Evolutionary conservation across 2,888 invertebrate genomes (phyloP).

Genomic region (Aethes cnicana): DNA sequence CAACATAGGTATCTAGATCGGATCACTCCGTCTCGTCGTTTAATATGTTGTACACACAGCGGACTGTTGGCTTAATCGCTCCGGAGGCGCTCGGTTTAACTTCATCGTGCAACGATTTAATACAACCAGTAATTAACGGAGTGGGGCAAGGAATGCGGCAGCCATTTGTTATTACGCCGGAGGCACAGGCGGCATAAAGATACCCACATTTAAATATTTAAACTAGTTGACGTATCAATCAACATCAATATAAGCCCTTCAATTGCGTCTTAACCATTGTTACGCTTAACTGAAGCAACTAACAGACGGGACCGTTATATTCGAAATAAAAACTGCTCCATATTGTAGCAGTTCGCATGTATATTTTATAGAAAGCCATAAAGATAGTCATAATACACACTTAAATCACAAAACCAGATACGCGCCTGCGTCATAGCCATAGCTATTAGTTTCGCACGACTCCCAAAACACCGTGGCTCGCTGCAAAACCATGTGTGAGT

Average conservation of each 20-base stretch:
- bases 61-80: slow-evolving; percentile 28
- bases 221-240: slow-evolving; percentile 60
- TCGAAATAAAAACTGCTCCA: slow-evolving; percentile 36
- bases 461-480: slow-evolving; percentile 13
- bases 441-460: slow-evolving; percentile 28
- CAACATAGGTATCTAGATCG: too few species aligned
- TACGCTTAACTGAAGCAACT: slow-evolving; percentile 36
- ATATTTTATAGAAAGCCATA: slow-evolving; percentile 45
- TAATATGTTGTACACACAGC: slow-evolving; percentile 15
- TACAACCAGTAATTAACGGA: slow-evolving; percentile 56
- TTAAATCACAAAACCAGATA: slow-evolving; percentile 43
- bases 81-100: slow-evolving; percentile 28
- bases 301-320: slow-evolving; percentile 37
- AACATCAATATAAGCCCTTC: slow-evolving; percentile 51
- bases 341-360: slow-evolving; percentile 40
- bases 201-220: slow-evolving; percentile 68
- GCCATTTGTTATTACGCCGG: slow-evolving; percentile 63
- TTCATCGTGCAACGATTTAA: slow-evolving; percentile 37
- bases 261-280: slow-evolving; percentile 44
- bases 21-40: slow-evolving; percentile 8
- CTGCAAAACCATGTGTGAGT: slow-evolving; percentile 5
- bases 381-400: slow-evolving; percentile 41
- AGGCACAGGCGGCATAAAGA: slow-evolving; percentile 63
- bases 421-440: slow-evolving; percentile 36
- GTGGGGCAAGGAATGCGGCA: slow-evolving; percentile 71